Base-by-base conservation (phyloP, 2,888 invertebrate species). In the Gymnosoma rotundatum region DNA sequence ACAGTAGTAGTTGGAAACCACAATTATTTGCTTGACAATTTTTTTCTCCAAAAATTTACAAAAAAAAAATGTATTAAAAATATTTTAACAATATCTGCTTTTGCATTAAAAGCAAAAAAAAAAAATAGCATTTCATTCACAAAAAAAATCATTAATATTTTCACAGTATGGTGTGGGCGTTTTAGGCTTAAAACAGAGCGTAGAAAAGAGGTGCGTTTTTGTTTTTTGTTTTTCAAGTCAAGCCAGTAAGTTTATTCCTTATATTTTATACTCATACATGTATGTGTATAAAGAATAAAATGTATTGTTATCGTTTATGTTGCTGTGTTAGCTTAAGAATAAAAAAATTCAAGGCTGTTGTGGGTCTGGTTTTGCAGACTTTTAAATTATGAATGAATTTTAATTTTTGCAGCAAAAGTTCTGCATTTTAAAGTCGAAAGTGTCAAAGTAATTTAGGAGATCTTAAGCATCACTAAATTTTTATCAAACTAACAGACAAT, bases 301-400 rank as follows among this genome's bases (percentile, higher is more conserved):
- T 25, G 45, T 42, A 72, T 79, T 79, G 72, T 79, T 79, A 66
- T 73, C 73, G 73, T 60, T 38, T 79, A 18, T 56, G 45, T 48
- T 20, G 67, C 20, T 42, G 52, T 64, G 42, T 83, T 52, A 61
- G n/a, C 50, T 38, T 82, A 87, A 84, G 42, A 54, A 58, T 48
- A 56, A 66, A 58, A n/a, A 66, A 58, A 66, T 87, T 88, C 88
- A 88, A 88, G 88, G 88, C 88, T 88, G 83, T 76, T 84, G 72
- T 86, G 86, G 67, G 78, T 78, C 78, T 86, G 78, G 85, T 50
- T 54, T 56, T 63, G 38, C 61, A 79, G 78, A 58, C 73, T 83
- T 75, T 42, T 72, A 80, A 86, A 83, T 86, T 84, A 86, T 86
- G 85, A 86, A 86, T 86, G 85, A 82, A 78, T 61, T 80, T 52